Evolutionary conservation across 2,888 invertebrate species (phyloP), one percentile per base, ranked within the genome.

Genomic region (Kuschelorhynchus macadamiae): DNA sequence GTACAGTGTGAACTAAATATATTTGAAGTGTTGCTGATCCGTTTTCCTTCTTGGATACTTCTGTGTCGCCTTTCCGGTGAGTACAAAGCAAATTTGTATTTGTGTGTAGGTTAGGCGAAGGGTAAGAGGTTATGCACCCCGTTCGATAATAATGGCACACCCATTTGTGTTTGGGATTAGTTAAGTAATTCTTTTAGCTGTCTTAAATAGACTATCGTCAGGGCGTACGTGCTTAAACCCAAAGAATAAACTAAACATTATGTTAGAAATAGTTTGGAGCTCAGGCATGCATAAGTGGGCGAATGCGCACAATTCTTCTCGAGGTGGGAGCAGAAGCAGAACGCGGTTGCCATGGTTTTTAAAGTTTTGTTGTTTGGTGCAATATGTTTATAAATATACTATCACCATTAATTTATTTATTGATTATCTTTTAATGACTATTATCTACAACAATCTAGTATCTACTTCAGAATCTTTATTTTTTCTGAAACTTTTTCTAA

Each of bases 51-150:
- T 61, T 71, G 73, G 74, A 75, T 71, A 69, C 67, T 64, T 64
- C 52, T 69, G 61, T 68, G 70, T 71, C 70, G 72, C 72, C 68
- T 70, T 73, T 70, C 76, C 79, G 79, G 79, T 79, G 78, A 77
- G 70, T 12, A 33, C 47, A 20, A 30, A 0, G 1, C 32, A 5
- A 16, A 41, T 42, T 50, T 21, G 18, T 61, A 74, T 74, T 67
- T 71, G 25, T 64, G 74, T 78, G 75, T 79, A 81, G 80, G 81
- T 81, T 81, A 81, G 79, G 80, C 80, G 79, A 78, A 79, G 81
- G 80, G 79, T 79, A 80, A 74, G 79, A 80, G 81, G 81, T 81
- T 80, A 80, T 77, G 72, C 78, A 79, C 80, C 80, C 78, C 77
- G 75, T 73, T 73, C 73, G 65, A 74, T 72, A 72, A 16, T 21